Base-by-base conservation (phyloP, 2,888 invertebrate genomes). In the Trachelus tabidus region DNA sequence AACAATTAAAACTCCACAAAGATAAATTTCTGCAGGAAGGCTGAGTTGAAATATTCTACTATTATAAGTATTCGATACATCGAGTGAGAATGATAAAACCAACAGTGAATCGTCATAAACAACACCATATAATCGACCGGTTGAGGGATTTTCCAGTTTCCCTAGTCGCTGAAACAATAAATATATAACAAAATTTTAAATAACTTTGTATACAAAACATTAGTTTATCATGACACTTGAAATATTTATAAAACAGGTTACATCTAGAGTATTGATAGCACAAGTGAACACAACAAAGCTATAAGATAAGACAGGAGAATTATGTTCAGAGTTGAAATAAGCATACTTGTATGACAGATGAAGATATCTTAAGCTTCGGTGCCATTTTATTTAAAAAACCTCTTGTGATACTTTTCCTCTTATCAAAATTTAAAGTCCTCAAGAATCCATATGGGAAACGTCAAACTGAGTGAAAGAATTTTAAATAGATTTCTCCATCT, bases 1-100 rank as follows among this genome's bases (percentile, higher is more conserved):
- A 82, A 95, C 94, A 86, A 94, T 94, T 30, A 96, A 93, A 78
- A 95, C 93, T 35, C 96, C 97, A 89, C 96, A 96, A 75, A 96
- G 92, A 91, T 96, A 96, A 80, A 96, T 92, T 90, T 96, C 96
- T 3, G 95, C 95, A 30, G 97, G 96, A 86, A 96, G 94, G 86
- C 94, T 94, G 35, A 95, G 92, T 81, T 94, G 93, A 69, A 95
- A 88, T 82, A 93, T 92, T 69, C 92, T 92, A 82, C 93, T 92
- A 82, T 92, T 92, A 87, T 93, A 92, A 88, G 93, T 92, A 92
- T 92, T 92, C 87, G 92, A 88, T 76, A 92, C 91, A 76, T 94
- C 93, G 86, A 94, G 93, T 77, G 93, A 90, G 33, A 96, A 93
- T 75, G 95, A 95, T 82, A 96, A 91, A 77, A 96, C 94, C 56